Conservation (phyloP, 2,797 vertebrate species). For the Acanthis flammea region DNA sequence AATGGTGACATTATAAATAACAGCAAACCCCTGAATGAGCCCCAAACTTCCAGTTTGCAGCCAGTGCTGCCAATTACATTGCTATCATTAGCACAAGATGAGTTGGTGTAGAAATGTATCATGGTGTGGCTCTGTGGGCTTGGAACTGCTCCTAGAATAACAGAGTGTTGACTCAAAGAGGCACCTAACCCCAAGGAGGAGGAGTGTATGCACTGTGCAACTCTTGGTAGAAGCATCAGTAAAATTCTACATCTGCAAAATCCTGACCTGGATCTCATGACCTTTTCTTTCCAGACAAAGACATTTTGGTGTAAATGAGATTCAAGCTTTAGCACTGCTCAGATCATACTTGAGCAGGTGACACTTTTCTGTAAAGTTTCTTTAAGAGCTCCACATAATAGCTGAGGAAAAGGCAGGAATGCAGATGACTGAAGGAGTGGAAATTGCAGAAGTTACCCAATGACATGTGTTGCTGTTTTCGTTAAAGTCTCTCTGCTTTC, state of each 20-base stretch:
- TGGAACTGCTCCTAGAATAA: background rate
- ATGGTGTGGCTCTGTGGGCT: background rate
- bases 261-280: background rate
- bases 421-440: background rate
- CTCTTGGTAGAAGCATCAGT: background rate
- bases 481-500: background rate
- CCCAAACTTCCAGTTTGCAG: background rate
- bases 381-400: background rate
- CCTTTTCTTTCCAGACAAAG: background rate
- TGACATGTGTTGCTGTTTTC: rapidly evolving
- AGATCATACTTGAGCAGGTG: background rate
- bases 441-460: background rate
- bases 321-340: background rate
- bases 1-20: background rate
- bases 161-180: background rate
- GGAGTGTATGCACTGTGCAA: background rate
- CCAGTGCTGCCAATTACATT: background rate
- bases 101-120: background rate
- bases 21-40: background rate
- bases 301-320: background rate
- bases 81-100: background rate
- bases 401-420: background rate
- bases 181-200: background rate
- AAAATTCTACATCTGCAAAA: background rate
- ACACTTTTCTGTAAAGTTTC: background rate